Evolutionary conservation across 2,797 vertebrate species (phyloP), one percentile per base, ranked within the genome.

Genomic region (Todus mexicanus): DNA sequence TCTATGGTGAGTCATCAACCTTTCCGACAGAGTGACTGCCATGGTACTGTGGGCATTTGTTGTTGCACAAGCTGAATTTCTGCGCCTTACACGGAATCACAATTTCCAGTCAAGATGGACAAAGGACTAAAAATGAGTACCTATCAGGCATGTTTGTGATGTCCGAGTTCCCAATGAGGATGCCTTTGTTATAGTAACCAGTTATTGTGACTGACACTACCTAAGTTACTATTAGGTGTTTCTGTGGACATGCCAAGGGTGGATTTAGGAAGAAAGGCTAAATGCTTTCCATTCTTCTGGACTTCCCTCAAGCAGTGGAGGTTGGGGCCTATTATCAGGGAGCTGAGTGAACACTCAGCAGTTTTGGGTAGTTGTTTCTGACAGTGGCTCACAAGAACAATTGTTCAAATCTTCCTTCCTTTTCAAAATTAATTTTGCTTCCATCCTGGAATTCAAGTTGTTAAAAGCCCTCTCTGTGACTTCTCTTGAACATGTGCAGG

Each of bases 1-100:
- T 99, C 40, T 99, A 99, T n/a, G 99, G 99, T 99, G 93, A 98
- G 98, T 97, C 79, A 72, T 70, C 63, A 66, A 0, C 84, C 71
- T 76, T 72, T 61, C 79, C 81, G 80, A 63, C 75, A 94, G 70
- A 69, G 65, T 26, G 59, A 25, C 50, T 85, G 47, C 56, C 71
- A 37, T 42, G 50, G 63, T 50, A 27, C 50, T 57, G 54, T 33
- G 35, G 65, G 76, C 69, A 76, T 79, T 72, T 69, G 29, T 33
- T 74, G 68, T 90, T 83, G 85, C 80, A 77, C 73, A 21, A 53
- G 89, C 81, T 89, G 82, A 43, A 89, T 94, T 92, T 74, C 77
- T 73, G 11, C 0, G 0, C 66, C 93, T 87, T 61, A 37, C 45
- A 76, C 81, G 78, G 70, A 40, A 11, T 61, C 33, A 51, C 56